phyloP scores from a whole-genome alignment of 2,888 invertebrate genomes.

The Synanthedon andrenaeformis region DNA sequence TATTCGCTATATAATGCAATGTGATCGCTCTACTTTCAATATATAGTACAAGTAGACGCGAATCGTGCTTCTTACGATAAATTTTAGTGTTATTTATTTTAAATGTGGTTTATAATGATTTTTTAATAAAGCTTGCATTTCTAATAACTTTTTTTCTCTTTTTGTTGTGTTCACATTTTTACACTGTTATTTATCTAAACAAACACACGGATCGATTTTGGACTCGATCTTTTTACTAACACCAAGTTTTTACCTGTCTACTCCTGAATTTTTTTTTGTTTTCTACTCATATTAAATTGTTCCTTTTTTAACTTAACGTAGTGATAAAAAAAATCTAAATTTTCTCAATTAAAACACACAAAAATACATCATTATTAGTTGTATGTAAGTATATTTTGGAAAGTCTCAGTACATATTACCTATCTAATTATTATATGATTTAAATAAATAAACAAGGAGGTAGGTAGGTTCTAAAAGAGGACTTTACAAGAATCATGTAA shows the following conservation, averaged over 20 bases:
- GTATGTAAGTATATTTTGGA: too few relatives aligned
- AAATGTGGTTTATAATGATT: constrained; percentile 61
- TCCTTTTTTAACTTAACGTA: too few relatives aligned
- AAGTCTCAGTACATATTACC: too few relatives aligned
- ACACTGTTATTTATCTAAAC: constrained; percentile 6
- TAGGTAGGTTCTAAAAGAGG: too few relatives aligned
- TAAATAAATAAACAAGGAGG: too few relatives aligned
- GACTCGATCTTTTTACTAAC: constrained; percentile 49
- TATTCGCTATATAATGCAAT: constrained; percentile 53
- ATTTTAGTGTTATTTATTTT: constrained; percentile 34
- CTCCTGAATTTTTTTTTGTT: too few relatives aligned
- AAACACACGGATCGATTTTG: constrained; percentile 37
- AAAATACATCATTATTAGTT: too few relatives aligned
- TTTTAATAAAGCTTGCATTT: constrained; percentile 69
- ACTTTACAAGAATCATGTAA: too few relatives aligned
- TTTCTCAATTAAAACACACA: too few relatives aligned
- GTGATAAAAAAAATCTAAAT: too few relatives aligned
- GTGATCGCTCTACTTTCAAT: constrained; percentile 58
- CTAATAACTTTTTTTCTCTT: constrained; percentile 44
- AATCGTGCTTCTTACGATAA: constrained; percentile 53
- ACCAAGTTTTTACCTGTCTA: constrained; percentile 8
- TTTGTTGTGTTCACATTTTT: constrained; percentile 32
- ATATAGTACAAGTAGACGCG: constrained; percentile 43
- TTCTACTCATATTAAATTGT: too few relatives aligned
- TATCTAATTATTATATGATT: too few relatives aligned